Base-by-base conservation (phyloP, 2,113 vertebrate species). In the Cyanoderma ruficeps region DNA sequence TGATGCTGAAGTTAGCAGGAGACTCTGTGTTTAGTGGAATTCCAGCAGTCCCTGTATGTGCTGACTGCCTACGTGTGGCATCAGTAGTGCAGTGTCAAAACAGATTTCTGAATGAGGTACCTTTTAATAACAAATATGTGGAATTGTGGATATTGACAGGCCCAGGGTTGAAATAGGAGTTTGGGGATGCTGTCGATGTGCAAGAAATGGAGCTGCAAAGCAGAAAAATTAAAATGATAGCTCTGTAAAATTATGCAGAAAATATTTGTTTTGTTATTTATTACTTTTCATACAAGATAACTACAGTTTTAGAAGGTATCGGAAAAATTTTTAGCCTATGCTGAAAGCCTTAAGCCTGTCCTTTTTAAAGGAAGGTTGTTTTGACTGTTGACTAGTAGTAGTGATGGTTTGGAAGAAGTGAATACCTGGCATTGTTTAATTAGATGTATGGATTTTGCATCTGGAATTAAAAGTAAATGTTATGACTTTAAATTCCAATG, bases 41-140 rank as follows among this genome's bases (percentile, higher is more conserved):
- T 64, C 75, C 57, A 21, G 15, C 14, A 60, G 42, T 53, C 25
- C 31, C 52, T 2, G 1, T 53, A 31, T 60, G 33, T 37, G 9
- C 53, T 50, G 35, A 6, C 19, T 83, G 74, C 13, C 7, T 78
- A 4, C 0, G 0, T 0, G 0, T 2, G 0, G n/a, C 39, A 11
- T 64, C 39, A 15, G 44, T 37, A 50, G 18, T 3, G 8, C 53
- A 28, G 53, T 72, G 39, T 79, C 52, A 67, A 52, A 88, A 35
- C 46, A 70, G 53, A 49, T 47, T 91, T 63, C 68, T 80, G 68
- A 80, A 12, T 52, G 42, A 69, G 42, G n/a, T 46, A 22, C 16
- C 30, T 85, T 65, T 41, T 59, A 70, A n/a, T 69, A 61, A 42
- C 11, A 57, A 67, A 28, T 59, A 17, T 0, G 6, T 83, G 39